Evolutionary conservation across 2,113 vertebrate species (phyloP), one percentile per base, ranked within the genome.

Genomic region (Perccottus glenii): DNA sequence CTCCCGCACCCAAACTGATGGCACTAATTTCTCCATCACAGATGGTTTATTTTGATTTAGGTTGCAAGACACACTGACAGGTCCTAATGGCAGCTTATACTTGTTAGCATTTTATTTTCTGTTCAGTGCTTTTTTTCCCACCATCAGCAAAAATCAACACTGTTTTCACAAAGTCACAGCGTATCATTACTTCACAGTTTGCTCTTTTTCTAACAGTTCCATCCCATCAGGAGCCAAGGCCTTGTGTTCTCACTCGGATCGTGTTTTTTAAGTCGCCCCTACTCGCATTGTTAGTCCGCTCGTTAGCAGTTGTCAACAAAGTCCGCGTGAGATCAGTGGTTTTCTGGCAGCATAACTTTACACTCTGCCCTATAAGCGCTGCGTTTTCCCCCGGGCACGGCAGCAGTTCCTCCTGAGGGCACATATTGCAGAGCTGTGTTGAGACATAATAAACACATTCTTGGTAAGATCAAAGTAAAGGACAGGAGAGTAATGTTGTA

Each of bases 381-480:
- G 61, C 68, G 76, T 66, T 68, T 48, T 73, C 59, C 50, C 71
- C 12, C 12, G 38, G 2, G 5, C 38, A 5, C 38, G 1, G 38
- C 38, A 4, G 8, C 38, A 1, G 38, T 40, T 40, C 38, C 52
- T n/a, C 52, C 27, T 14, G 50, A 10, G 11, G 50, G 19, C 27
- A 9, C 33, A 58, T 11, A 35, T 59, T 66, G 49, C 42, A 16
- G 45, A 40, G 53, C 53, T 38, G 36, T 74, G 42, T 50, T 49
- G 40, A 67, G 75, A 75, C 70, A 64, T 80, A 80, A 53, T 55
- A 36, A 65, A 53, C 47, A 44, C 35, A 65, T 46, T 64, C 57
- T 75, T 60, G 36, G 63, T 46, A 16, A 4, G 44, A 70, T 64
- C 67, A 56, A 38, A 14, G 60, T 11, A 36, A 63, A 52, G 47